Conservation (phyloP, 2,888 invertebrate genomes). For the Nemoura dubitans region DNA sequence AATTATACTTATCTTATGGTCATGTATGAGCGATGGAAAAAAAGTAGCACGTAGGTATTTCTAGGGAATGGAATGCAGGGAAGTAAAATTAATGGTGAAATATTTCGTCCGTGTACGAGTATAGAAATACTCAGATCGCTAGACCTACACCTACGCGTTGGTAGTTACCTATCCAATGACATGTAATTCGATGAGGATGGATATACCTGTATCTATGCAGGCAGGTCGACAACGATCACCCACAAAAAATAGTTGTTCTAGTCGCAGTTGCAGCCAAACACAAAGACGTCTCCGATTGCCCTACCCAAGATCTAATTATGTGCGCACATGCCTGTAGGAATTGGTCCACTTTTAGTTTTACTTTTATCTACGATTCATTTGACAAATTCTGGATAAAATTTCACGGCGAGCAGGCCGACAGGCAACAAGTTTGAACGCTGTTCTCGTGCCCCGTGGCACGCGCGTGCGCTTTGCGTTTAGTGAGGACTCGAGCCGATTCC, state of each 20-base stretch:
- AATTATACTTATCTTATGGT: background rate
- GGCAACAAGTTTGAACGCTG: too few species aligned
- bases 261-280: background rate
- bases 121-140: background rate
- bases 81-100: background rate
- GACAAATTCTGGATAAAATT: too few species aligned
- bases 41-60: background rate
- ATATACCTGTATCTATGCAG: background rate
- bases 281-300: background rate
- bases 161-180: background rate
- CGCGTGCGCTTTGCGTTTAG: background rate
- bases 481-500: background rate
- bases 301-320: background rate
- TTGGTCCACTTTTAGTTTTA: background rate
- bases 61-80: background rate
- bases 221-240: background rate
- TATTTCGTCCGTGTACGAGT: background rate
- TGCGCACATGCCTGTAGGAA: background rate
- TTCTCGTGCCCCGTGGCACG: background rate
- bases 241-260: background rate
- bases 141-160: background rate
- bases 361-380: too few species aligned
- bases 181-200: background rate
- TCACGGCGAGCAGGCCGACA: too few species aligned
- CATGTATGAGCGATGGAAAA: background rate